Evolutionary conservation across 2,888 invertebrate species (phyloP).

Genomic region (Mythimna loreyi): DNA sequence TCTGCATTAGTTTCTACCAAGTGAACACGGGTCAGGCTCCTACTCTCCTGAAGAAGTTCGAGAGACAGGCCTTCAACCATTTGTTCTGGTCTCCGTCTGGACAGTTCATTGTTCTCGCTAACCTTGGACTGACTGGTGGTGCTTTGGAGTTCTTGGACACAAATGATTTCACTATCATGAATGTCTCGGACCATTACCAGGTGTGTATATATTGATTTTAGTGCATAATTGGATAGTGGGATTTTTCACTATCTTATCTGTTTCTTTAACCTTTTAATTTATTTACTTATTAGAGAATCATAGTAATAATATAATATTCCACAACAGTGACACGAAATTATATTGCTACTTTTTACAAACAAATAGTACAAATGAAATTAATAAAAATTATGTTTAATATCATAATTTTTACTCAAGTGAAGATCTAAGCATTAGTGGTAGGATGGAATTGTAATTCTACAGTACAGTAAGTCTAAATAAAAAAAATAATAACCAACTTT

Average conservation of each 20-base stretch:
- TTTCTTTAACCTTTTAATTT: too few relatives aligned
- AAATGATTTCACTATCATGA: slow-evolving; percentile 98
- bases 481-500: too few relatives aligned
- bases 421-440: too few relatives aligned
- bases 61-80: slow-evolving; percentile 97
- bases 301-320: too few relatives aligned
- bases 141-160: slow-evolving; percentile 98
- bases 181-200: slow-evolving; percentile 97
- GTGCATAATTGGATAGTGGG: neutral
- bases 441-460: too few relatives aligned
- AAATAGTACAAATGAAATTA: too few relatives aligned
- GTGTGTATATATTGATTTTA: slow-evolving; percentile 70
- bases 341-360: too few relatives aligned
- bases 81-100: slow-evolving; percentile 99
- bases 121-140: slow-evolving; percentile 95
- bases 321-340: too few relatives aligned
- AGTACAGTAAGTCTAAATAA: too few relatives aligned
- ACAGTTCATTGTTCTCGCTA: slow-evolving; percentile 98
- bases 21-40: slow-evolving; percentile 97
- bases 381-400: too few relatives aligned
- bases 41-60: slow-evolving; percentile 95
- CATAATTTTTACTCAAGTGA: too few relatives aligned
- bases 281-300: too few relatives aligned
- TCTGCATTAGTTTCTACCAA: slow-evolving; percentile 97
- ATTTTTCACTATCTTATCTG: neutral